Base-by-base conservation (phyloP, 64 coral and sea anemone genomes). In the Porites australiensis region DNA sequence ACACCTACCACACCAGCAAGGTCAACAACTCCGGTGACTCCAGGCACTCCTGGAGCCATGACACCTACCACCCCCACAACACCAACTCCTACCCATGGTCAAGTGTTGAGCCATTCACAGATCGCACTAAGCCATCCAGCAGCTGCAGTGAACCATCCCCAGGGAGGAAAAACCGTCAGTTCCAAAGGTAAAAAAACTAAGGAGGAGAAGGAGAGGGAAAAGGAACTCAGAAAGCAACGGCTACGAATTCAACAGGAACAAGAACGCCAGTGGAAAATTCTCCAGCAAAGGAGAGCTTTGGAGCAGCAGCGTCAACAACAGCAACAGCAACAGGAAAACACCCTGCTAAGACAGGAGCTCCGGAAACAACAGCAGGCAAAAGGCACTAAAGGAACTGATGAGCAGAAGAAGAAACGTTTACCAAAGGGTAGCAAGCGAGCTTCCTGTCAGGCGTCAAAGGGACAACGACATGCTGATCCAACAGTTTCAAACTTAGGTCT, bases 201-300 rank as follows among this genome's bases (percentile, higher is more conserved):
- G 59, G 95, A 98, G 88, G 95, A 98, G 45, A 98, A 98, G 68
- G 95, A 98, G 82, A 87, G 87, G 74, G 95, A 98, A 51, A 98
- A 98, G 67, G 95, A 98, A 52, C 50, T 83, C 7, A 75, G 95
- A 48, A 98, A 98, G 64, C 92, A 98, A 69, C 90, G 83, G 51
- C 69, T 98, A 16, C 82, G 67, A 44, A 82, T 98, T 94, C 95
- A 98, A 66, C 95, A 98, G 50, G 91, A 98, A 71, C 93, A 98
- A 72, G 95, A 98, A 59, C 91, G 95, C 0, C 92, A 98, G 55
- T 98, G 95, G 95, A 98, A 98, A 91, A 70, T 98, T n/a, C 70
- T 98, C 44, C 95, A 98, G 70, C 95, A 98, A n/a, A 98, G 79
- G 72, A 84, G 95, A 20, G 92, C 93, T 16, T 93, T 98, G 44